Evolutionary conservation across 2,113 vertebrate genomes (phyloP).

Genomic region (Xenus cinereus): DNA sequence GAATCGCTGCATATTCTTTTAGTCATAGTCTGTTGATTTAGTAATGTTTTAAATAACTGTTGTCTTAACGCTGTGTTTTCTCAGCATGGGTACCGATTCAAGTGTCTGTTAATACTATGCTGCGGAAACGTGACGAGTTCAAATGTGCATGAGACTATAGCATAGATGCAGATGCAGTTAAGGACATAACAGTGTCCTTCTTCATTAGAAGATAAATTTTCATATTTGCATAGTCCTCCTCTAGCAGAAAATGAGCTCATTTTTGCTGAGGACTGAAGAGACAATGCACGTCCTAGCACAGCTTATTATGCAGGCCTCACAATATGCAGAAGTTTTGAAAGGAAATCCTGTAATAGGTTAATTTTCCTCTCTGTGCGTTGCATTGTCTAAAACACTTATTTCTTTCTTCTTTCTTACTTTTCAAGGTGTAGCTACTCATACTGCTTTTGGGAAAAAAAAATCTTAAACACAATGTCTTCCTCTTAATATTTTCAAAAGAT

Average conservation of each 20-base stretch:
- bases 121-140: not conserved
- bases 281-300: not conserved
- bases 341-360: constrained; percentile 26
- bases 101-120: not conserved
- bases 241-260: not conserved
- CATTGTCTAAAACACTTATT: not conserved
- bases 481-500: not conserved
- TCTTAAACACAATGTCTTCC: not conserved
- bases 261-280: not conserved
- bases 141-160: not conserved
- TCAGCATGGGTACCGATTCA: not conserved
- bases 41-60: not conserved
- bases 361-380: constrained; percentile 24
- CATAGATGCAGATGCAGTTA: not conserved
- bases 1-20: not conserved
- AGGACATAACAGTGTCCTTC: not conserved
- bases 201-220: not conserved
- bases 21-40: not conserved
- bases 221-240: not conserved
- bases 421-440: not conserved
- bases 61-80: not conserved
- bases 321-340: not conserved
- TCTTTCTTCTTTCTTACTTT: not conserved
- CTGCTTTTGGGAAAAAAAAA: not conserved
- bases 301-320: not conserved